Base-by-base conservation (phyloP, 2,888 invertebrate genomes). In the Sinodicranocentrus sp. region DNA sequence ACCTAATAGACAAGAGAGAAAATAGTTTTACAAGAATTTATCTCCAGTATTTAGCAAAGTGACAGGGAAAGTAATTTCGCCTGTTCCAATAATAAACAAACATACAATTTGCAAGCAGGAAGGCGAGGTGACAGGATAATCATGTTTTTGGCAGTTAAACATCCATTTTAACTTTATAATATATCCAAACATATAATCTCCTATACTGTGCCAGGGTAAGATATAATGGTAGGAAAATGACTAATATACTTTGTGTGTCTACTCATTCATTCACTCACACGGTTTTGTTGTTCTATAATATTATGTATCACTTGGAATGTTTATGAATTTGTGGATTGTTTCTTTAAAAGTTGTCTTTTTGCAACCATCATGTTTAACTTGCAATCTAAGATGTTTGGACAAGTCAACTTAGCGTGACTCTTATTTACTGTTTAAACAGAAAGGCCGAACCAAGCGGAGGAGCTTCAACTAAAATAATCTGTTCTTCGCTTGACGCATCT, bases 311-410 rank as follows among this genome's bases (percentile, higher is more conserved):
- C 26, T 73, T 75, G 72, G 80, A 80, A 72, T 80, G 80, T 80
- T 80, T 72, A 85, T 86, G 83, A 75, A 72, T 75, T 83, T 76
- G 73, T 63, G 79, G 83, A 84, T 86, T 85, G 84, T 84, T 85
- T 79, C 80, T 73, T 73, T 59, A 57, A 70, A 70, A 84, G 79
- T 83, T 80, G 85, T 84, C 82, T 84, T 85, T 85, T 87, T 73
- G 78, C 76, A 76, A 67, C 72, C 67, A 82, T 76, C 77, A 43
- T 87, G 88, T 87, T 88, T 87, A 76, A 87, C 80, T 88, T 85
- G 87, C 82, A 88, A 88, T 85, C 84, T 86, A 86, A 88, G 88
- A 87, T 88, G 88, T 88, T 88, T 88, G 79, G 87, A 88, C 87
- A 88, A 87, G 86, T 86, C 84, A 87, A 85, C 73, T 87, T 84